A percentile compares a stretch with the other conserved stretches of the same genome.
These are phyloP conservation scores for Cottoperca gobio DNA, from an alignment of 2,797 vertebrate genomes.

Conservation along the genomic window DNA sequence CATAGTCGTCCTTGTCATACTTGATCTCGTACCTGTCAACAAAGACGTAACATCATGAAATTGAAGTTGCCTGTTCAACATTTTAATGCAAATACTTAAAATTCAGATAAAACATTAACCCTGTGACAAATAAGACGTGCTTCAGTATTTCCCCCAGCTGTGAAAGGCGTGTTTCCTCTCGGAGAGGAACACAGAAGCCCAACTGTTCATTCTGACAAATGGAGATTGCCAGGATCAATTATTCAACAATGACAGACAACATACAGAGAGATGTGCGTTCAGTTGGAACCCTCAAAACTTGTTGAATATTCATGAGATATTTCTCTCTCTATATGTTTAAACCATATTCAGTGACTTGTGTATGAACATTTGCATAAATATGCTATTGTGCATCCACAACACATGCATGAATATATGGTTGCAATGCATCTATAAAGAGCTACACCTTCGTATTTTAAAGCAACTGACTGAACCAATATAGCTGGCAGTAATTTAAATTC, in stretches of 20 bases:
- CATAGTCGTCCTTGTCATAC: constrained; percentile 96
- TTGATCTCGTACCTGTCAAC: constrained; percentile 93
- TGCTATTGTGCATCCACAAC: not conserved
- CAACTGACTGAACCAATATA: constrained; percentile 28
- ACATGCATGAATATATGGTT: not conserved
- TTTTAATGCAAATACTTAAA: constrained; percentile 16
- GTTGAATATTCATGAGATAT: constrained; percentile 80
- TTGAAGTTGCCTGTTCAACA: not conserved
- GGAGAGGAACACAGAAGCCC: constrained; percentile 25
- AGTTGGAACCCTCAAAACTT: constrained; percentile 64
- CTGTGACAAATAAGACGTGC: not conserved
- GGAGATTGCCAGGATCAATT: constrained; percentile 78
- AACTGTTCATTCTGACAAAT: constrained; percentile 64
- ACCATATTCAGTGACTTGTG: constrained; percentile 15
- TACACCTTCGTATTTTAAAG: constrained; percentile 1
- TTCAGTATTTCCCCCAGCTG: constrained; percentile 3
- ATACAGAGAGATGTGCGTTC: constrained; percentile 67
- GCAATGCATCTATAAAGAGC: constrained; percentile 3
- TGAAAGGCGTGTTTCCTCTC: constrained; percentile 33
- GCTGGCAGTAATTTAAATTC: constrained; percentile 11
- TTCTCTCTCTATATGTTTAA: constrained; percentile 25
- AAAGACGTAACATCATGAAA: constrained; percentile 36
- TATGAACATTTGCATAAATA: not conserved
- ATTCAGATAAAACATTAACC: constrained; percentile 26
- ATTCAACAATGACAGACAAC: constrained; percentile 81